Percentiles rank a stretch among this genome's conserved stretches.
These are phyloP conservation scores for Megaceryle maxima DNA, from an alignment of 2,113 vertebrate species.

Conservation along the genomic window DNA sequence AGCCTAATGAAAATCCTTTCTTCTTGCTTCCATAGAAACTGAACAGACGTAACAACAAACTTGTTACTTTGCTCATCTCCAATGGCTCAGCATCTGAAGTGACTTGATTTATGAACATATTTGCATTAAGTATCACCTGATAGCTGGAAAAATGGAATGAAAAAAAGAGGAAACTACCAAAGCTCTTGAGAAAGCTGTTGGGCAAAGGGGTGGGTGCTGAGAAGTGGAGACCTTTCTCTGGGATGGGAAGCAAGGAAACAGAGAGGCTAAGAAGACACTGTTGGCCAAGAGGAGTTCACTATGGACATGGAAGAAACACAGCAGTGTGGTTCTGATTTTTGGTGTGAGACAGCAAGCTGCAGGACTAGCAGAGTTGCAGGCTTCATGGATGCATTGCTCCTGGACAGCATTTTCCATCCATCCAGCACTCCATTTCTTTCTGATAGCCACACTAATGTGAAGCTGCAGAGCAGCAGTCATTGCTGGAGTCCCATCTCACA, in stretches of 20 bases:
- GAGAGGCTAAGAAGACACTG: neutral
- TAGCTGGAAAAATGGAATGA: neutral
- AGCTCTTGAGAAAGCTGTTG: neutral
- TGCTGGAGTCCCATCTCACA: neutral
- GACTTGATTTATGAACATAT: constrained; percentile 12
- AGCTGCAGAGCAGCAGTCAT: neutral
- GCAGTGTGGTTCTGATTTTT: neutral
- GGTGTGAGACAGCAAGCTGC: neutral
- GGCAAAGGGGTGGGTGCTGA: neutral
- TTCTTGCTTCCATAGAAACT: constrained; percentile 52
- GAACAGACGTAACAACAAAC: neutral
- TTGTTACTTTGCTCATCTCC: neutral
- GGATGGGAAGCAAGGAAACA: neutral
- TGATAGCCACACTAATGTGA: neutral
- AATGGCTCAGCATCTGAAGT: neutral
- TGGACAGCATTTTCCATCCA: neutral
- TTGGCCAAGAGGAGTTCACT: neutral
- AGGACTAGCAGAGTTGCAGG: neutral
- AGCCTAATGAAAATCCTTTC: neutral
- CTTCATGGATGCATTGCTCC: neutral
- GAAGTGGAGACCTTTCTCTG: neutral
- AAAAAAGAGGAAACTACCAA: neutral
- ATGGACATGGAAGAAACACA: neutral
- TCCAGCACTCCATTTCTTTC: neutral
- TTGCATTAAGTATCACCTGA: neutral